Evolutionary conservation across 1,140 invertebrate genomes (phyloP).

Genomic region (Atta colombica): DNA sequence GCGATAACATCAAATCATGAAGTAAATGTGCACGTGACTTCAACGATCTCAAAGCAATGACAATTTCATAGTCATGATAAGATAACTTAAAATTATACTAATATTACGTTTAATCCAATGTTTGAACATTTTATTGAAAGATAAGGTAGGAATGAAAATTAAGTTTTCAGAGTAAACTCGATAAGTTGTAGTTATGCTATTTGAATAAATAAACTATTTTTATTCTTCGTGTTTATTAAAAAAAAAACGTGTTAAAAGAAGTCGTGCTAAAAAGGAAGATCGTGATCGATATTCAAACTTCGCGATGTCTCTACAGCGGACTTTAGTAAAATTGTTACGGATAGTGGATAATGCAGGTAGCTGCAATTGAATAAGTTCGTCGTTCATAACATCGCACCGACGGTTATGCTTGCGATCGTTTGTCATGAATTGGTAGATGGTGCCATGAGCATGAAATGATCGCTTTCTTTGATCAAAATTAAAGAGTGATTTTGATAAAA

Average conservation of each 20-base stretch:
- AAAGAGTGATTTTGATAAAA: not conserved
- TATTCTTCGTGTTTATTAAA: not conserved
- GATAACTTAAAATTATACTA: conserved; percentile 6
- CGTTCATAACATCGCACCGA: conserved; percentile 17
- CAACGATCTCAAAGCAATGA: not conserved
- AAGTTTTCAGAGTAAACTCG: not conserved
- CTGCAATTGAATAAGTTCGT: conserved; percentile 21
- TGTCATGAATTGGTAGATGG: conserved; percentile 8
- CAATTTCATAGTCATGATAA: not conserved
- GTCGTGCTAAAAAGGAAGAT: not conserved
- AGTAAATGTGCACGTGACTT: not conserved
- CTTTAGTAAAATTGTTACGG: conserved; percentile 35
- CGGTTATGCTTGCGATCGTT: not conserved
- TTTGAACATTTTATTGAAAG: conserved; percentile 5
- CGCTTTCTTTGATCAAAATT: not conserved
- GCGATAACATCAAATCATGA: not conserved
- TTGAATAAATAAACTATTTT: conserved; percentile 4
- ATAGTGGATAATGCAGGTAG: conserved; percentile 59
- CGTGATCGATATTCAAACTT: conserved; percentile 8
- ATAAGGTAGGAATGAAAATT: not conserved
- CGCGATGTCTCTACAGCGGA: not conserved
- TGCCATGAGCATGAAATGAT: not conserved
- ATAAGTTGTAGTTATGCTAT: not conserved
- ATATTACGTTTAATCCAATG: not conserved
- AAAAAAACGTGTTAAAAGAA: not conserved